Evolutionary conservation across 2,888 invertebrate genomes (phyloP).

Genomic region (Linyphia triangularis): DNA sequence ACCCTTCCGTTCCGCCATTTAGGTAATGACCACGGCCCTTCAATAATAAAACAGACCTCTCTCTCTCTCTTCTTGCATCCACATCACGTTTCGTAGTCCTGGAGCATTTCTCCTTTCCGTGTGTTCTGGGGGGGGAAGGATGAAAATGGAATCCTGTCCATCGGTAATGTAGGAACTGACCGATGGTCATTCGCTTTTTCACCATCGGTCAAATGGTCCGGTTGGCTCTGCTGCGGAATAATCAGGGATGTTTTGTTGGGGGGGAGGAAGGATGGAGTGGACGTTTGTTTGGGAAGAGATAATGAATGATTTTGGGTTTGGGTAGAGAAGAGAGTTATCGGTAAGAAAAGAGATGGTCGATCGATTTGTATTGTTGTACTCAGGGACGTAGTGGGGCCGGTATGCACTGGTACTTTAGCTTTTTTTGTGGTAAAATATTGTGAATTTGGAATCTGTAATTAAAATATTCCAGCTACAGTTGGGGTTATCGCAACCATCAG

Average conservation of each 20-base stretch:
- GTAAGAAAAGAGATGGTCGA: too few relatives aligned
- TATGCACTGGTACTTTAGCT: too few relatives aligned
- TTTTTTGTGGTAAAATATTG: too few relatives aligned
- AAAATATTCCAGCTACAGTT: too few relatives aligned
- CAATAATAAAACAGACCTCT: conserved; percentile 30
- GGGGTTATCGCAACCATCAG: too few relatives aligned
- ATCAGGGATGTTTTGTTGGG: neutral
- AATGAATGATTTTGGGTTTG: neutral
- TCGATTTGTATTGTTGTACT: too few relatives aligned
- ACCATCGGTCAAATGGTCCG: neutral
- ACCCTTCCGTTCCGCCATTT: conserved; percentile 56
- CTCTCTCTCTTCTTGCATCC: neutral
- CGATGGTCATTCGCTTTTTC: neutral
- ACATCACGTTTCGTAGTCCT: neutral
- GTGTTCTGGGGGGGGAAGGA: too few relatives aligned
- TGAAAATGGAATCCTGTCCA: too few relatives aligned
- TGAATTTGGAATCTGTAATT: too few relatives aligned
- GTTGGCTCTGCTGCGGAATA: neutral
- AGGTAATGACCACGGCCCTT: conserved; percentile 43
- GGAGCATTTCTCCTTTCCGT: neutral
- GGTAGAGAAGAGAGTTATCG: too few relatives aligned
- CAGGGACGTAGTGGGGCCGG: too few relatives aligned
- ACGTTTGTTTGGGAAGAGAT: neutral
- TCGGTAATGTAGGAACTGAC: neutral
- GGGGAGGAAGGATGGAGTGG: too few relatives aligned